These are phyloP conservation scores for Chloropsis cyanopogon DNA, from an alignment of 2,113 vertebrate species.

Conservation along the genomic window DNA sequence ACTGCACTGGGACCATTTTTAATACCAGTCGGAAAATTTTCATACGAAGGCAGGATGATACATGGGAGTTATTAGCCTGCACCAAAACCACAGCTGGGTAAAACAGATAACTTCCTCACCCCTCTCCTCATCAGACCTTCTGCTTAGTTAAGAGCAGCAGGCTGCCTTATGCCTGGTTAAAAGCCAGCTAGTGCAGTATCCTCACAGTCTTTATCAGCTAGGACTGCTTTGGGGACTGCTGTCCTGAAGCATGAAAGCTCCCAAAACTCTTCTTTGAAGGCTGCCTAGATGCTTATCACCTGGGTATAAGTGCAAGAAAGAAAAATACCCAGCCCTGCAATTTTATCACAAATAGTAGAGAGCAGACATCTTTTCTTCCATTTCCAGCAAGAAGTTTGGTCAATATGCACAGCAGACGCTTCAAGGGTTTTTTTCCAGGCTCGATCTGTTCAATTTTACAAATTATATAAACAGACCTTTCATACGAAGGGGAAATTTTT, in stretches of 20 bases:
- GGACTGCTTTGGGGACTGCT: not conserved
- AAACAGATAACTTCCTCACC: slow-evolving; percentile 73
- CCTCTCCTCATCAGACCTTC: slow-evolving; percentile 22
- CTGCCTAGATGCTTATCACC: not conserved
- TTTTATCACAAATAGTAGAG: not conserved
- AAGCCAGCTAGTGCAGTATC: not conserved
- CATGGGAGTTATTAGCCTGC: slow-evolving; percentile 80
- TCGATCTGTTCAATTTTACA: not conserved
- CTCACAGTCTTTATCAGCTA: not conserved
- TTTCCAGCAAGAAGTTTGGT: not conserved
- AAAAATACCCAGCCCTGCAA: not conserved
- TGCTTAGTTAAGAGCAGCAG: not conserved
- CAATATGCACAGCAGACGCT: not conserved
- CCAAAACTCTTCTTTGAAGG: not conserved
- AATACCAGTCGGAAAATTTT: slow-evolving; percentile 66
- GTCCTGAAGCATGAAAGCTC: not conserved
- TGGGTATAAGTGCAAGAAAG: not conserved
- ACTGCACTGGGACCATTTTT: slow-evolving; percentile 69
- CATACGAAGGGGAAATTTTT: slow-evolving; percentile 2
- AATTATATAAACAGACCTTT: slow-evolving; percentile 33
- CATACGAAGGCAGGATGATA: slow-evolving; percentile 77
- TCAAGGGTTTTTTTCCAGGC: not conserved
- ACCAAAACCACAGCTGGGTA: slow-evolving; percentile 75
- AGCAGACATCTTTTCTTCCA: not conserved
- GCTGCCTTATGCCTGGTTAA: not conserved